Evolutionary conservation across 1,140 invertebrate genomes (phyloP).

Genomic region (Nasonia giraulti): DNA sequence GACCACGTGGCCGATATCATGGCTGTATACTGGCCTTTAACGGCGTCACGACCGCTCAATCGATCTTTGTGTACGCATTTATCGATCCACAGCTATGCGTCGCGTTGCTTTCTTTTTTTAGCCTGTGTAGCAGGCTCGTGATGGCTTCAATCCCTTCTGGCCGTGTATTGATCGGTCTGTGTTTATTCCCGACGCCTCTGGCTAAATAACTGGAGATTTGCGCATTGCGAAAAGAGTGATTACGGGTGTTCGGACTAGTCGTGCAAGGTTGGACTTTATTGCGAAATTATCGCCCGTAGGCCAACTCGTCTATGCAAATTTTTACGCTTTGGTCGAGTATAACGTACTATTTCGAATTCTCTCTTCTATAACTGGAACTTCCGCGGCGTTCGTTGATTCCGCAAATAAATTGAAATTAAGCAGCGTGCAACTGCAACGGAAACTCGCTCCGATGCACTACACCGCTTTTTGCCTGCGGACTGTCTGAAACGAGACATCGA

Average conservation of each 20-base stretch:
- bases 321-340: no score
- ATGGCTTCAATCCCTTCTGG: neutral
- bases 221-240: neutral
- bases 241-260: neutral
- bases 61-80: neutral
- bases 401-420: neutral
- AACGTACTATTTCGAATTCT: no score
- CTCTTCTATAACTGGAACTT: neutral
- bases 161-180: no score
- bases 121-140: neutral
- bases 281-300: neutral
- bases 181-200: no score
- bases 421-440: neutral
- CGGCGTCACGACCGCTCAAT: neutral
- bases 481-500: conserved; percentile 3
- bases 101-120: neutral
- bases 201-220: neutral
- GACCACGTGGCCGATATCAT: neutral
- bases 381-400: neutral
- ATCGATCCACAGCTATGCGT: neutral
- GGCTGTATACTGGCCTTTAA: no score
- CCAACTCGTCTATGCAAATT: no score
- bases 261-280: neutral
- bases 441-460: conserved; percentile 18
- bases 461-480: neutral